Base-by-base conservation (phyloP, 2,888 invertebrate species). In the Oscheius sp. region DNA sequence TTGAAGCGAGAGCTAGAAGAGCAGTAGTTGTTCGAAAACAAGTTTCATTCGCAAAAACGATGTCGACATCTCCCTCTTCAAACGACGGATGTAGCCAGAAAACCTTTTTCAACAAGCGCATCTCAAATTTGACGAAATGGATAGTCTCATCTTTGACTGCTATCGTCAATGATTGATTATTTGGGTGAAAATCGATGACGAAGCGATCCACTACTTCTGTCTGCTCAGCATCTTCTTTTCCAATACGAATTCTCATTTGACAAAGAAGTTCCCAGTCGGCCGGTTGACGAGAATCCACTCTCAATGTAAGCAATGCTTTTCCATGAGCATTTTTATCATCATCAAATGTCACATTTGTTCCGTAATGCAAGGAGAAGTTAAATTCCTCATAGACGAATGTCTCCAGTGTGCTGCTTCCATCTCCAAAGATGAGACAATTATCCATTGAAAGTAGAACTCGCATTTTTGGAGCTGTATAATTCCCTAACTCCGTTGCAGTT, bases 1-100 rank as follows among this genome's bases (percentile, higher is more conserved):
- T 38, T 8, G 80, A 80, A 22, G 75, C 69, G 24, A 73, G 66
- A 4, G 72, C 51, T 14, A 80, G 67, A 8, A 80, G 69, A 28
- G 73, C 64, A 12, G 69, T 63, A 45, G 72, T 74, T 17, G 72
- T 68, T 20, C 67, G 68, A 17, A 80, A 54, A 2, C 56, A 49
- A 8, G 51, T 44, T 0, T 75, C 79, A 50, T 78, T 74, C 12
- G 67, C 68, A 50, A 80, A 80, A 8, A 68, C 41, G 26, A 80
- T 66, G 2, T 71, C 47, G n/a, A 73, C 51, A 45, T 80, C 77
- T 6, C 79, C 80, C 9, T 71, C 70, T 12, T 62, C 62, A 64
- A 75, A 78, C 20, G 33, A 64, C 1, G 80, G 80, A 33, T 70
- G 72, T 1, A 68, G 67, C 20, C 70, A 71, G 57, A 70, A 68